Percentiles rank a stretch among this genome's conserved stretches.
Evolutionary conservation across 2,797 vertebrate species (phyloP).

Genomic region (Poeciliopsis infans): DNA sequence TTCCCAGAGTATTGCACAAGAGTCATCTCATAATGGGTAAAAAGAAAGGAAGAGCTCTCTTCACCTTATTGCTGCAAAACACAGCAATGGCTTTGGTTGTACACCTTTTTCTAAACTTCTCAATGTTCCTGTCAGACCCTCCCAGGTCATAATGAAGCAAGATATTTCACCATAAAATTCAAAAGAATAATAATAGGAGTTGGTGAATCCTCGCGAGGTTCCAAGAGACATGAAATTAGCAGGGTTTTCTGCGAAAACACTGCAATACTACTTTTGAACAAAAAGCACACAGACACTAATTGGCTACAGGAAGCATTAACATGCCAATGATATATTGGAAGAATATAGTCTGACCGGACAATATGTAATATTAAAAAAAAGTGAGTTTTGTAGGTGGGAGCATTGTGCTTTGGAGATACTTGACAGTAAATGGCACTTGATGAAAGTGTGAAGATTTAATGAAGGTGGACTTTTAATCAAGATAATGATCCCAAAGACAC

Average conservation of each 20-base stretch:
- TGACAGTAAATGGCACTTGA: not conserved
- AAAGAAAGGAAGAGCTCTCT: not conserved
- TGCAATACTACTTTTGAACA: not conserved
- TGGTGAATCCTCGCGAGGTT: not conserved
- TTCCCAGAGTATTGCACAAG: not conserved
- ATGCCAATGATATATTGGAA: not conserved
- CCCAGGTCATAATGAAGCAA: not conserved
- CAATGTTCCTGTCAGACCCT: not conserved
- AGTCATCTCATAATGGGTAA: not conserved
- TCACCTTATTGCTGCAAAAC: not conserved
- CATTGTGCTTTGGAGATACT: not conserved
- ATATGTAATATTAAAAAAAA: not conserved
- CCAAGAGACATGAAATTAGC: not conserved
- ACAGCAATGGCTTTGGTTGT: not conserved
- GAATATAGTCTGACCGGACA: not conserved
- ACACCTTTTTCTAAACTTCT: not conserved
- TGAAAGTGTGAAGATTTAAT: not conserved
- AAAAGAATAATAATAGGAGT: not conserved
- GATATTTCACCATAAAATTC: not conserved
- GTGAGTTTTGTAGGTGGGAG: not conserved
- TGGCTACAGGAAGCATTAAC: not conserved
- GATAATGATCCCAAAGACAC: not conserved
- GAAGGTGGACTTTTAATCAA: not conserved
- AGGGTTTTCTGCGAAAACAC: not conserved
- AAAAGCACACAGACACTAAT: not conserved